Evolutionary conservation across 2,797 vertebrate genomes (phyloP), one percentile per base, ranked within the genome.

Genomic region (Halcyon smyrnensis): DNA sequence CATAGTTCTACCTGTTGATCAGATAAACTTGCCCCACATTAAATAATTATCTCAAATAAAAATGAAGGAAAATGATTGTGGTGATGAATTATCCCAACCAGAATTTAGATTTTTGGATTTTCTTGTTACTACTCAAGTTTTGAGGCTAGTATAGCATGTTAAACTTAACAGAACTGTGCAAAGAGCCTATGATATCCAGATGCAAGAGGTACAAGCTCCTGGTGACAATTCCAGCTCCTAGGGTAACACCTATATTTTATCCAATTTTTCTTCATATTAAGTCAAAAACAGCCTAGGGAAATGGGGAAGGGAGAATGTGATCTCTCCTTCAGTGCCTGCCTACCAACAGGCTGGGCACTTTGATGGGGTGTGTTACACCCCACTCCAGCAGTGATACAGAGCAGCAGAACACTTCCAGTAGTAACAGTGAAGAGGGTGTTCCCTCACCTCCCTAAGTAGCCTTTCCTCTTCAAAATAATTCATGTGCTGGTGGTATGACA

Each of bases 21-120:
- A 48, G 56, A n/a, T 80, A 51, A 77, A 77, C 8, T 86, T 93
- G n/a, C 6, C 54, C 34, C 30, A 50, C 93, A 71, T 88, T 73
- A 91, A 79, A 60, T 50, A 0, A 32, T 70, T 93, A 84, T 73
- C 34, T n/a, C 34, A 36, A 75, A 41, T 23, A 6, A 59, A 87
- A 88, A 37, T 32, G 2, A 68, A 41, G 12, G 34, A 79, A 80
- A 32, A 11, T 34, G 15, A 45, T 89, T 63, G n/a, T 70, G 36
- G 6, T 60, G 45, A 65, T 34, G 5, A 65, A 73, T 84, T 74
- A 74, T 36, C 32, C 9, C 23, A 84, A 18, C 4, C 12, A 27
- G 30, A 81, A 69, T 21, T 60, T 18, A 50, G 15, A n/a, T 20
- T 67, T 87, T 87, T 74, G 7, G 11, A 15, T 68, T 93, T 91